These are phyloP conservation scores for Falco rusticolus DNA, from an alignment of 2,797 vertebrate genomes.

Conservation along the genomic window DNA sequence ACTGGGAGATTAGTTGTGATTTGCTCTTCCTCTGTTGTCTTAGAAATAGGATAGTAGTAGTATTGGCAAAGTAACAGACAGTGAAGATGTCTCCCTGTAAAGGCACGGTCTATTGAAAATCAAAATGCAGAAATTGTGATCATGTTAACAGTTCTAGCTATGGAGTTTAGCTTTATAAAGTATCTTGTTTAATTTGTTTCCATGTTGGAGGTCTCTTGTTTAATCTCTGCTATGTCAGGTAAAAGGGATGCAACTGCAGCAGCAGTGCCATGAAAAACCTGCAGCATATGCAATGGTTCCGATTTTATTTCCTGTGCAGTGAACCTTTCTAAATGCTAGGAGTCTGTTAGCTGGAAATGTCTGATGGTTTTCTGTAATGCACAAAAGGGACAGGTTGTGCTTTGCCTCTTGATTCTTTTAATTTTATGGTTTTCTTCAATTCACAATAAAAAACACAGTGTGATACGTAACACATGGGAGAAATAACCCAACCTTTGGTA, in stretches of 20 bases:
- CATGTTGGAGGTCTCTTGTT: conserved; percentile 22
- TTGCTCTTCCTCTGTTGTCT: not conserved
- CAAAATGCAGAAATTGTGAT: not conserved
- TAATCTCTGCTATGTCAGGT: conserved; percentile 9
- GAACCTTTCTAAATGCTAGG: conserved; percentile 12
- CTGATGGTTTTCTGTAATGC: not conserved
- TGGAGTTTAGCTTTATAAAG: not conserved
- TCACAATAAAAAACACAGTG: not conserved
- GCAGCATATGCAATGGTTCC: not conserved
- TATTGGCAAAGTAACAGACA: not conserved
- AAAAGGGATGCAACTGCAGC: not conserved
- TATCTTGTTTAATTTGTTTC: conserved; percentile 38
- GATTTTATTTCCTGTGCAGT: conserved; percentile 24
- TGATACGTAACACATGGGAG: not conserved
- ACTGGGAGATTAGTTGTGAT: not conserved
- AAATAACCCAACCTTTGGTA: not conserved
- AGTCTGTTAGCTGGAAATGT: not conserved
- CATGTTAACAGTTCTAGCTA: not conserved
- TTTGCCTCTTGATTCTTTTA: not conserved
- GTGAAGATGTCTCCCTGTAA: not conserved
- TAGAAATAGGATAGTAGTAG: not conserved
- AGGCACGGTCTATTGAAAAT: not conserved
- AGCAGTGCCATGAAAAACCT: not conserved
- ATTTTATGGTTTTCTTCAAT: not conserved
- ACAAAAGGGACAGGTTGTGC: not conserved